A percentile compares a stretch with the other conserved stretches of the same genome.
Evolutionary conservation across 2,797 vertebrate genomes (phyloP).

Genomic region (Micrastur ruficollis): DNA sequence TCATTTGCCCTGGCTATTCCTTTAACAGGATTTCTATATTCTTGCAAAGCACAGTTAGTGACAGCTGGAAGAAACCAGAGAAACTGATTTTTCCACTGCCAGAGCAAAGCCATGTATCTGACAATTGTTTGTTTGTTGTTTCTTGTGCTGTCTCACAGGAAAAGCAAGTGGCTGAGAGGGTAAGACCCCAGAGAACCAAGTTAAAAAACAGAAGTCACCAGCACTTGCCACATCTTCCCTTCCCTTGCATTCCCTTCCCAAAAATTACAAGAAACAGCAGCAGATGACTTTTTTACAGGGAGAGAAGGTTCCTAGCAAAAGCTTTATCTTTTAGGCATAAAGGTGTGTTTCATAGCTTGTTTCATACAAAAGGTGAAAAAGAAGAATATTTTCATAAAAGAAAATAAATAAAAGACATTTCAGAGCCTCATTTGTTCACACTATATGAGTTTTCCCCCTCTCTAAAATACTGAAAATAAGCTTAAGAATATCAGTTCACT

Average conservation of each 20-base stretch:
- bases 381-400: background rate
- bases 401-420: background rate
- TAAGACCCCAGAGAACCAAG: background rate
- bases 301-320: background rate
- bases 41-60: background rate
- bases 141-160: background rate
- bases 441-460: rapidly evolving
- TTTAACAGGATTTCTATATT: background rate
- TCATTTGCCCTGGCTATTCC: background rate
- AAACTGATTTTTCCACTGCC: background rate
- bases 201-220: background rate
- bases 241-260: background rate
- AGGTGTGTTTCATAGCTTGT: background rate
- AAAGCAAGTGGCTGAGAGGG: background rate
- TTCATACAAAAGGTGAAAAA: background rate
- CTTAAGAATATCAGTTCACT: background rate
- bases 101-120: background rate
- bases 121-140: background rate
- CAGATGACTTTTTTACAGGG: background rate
- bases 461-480: background rate
- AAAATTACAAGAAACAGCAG: background rate
- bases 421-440: background rate
- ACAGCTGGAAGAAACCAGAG: background rate
- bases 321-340: background rate
- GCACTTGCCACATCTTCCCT: background rate